Base-by-base conservation (phyloP, 2,113 vertebrate species). In the Zingel zingel region DNA sequence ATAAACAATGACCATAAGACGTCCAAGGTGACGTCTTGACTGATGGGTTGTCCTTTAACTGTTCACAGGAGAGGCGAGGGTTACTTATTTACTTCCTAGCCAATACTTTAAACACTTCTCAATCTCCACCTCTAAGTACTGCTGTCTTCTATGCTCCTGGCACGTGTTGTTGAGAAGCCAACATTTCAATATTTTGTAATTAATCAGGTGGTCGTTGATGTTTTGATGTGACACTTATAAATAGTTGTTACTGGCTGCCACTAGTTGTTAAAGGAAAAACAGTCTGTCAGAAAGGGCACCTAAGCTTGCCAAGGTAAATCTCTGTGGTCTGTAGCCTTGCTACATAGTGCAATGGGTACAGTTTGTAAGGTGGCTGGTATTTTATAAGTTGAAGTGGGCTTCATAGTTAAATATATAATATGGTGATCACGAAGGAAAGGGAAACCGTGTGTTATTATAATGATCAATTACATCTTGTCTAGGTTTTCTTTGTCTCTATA, bases 371-470 rank as follows among this genome's bases (percentile, higher is more conserved):
- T 58, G 76, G 59, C 48, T 73, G 77, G 71, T 61, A 74, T 89
- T 85, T 90, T 77, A 72, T 53, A 73, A 62, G 76, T 53, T 59
- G 6, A 25, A 63, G 51, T 19, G 72, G 39, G 70, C 68, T 84
- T 75, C 50, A 45, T 53, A 73, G 80, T 82, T 76, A 23, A 81
- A 65, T 61, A 23, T 77, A 68, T 54, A 53, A 56, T 66, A 77
- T 9, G 18, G 36, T 87, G 78, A 81, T 83, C 23, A 39, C 59
- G 43, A 63, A 65, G 74, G 39, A 85, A 89, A 94, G 93, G 58
- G 75, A 83, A 95, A 90, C 83, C 77, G 51, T 78, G 66, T 89
- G 88, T 79, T 79, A 81, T 84, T 91, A n/a, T 45, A 80, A 51
- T 51, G 56, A 72, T 50, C 48, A 36, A 51, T 58, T 45, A 15